phyloP scores from a whole-genome alignment of 1,140 invertebrate species.

The Halotydeus destructor region DNA sequence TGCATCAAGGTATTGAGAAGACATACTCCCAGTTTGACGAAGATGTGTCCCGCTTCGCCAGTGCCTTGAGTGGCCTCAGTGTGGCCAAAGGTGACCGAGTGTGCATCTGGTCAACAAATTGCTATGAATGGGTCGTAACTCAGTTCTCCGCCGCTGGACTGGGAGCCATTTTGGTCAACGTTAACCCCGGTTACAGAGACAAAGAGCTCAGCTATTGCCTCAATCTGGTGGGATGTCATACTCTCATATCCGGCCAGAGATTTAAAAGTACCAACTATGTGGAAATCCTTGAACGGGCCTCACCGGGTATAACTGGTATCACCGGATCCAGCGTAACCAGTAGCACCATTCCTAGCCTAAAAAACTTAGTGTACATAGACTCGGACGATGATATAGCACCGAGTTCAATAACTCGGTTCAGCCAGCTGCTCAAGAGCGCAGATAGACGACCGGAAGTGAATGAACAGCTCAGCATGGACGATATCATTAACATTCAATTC shows the following conservation, averaged over 20 bases:
- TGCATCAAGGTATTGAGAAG: constrained; percentile 9
- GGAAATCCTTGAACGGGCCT: too few species aligned
- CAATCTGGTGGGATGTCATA: not conserved
- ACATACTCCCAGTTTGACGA: constrained; percentile 12
- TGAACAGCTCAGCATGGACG: too few species aligned
- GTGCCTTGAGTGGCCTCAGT: constrained; percentile 3
- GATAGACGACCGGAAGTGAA: too few species aligned
- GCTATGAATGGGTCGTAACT: constrained; percentile 53
- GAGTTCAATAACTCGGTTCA: too few species aligned
- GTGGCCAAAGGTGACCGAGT: constrained; percentile 48
- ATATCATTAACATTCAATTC: too few species aligned
- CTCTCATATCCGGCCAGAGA: not conserved
- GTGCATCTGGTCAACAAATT: constrained; percentile 73
- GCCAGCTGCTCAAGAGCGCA: too few species aligned
- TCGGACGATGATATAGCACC: too few species aligned
- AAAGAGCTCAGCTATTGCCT: not conserved
- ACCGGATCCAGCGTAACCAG: too few species aligned
- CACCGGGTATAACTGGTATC: too few species aligned
- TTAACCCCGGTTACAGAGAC: not conserved
- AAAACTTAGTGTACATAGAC: too few species aligned
- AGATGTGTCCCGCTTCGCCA: constrained; percentile 10
- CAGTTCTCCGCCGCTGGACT: constrained; percentile 52
- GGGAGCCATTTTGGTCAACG: constrained; percentile 29
- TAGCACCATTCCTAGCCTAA: too few species aligned
- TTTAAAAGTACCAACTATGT: not conserved